Base-by-base conservation (phyloP, 2,797 vertebrate species). In the Botia almorhae region DNA sequence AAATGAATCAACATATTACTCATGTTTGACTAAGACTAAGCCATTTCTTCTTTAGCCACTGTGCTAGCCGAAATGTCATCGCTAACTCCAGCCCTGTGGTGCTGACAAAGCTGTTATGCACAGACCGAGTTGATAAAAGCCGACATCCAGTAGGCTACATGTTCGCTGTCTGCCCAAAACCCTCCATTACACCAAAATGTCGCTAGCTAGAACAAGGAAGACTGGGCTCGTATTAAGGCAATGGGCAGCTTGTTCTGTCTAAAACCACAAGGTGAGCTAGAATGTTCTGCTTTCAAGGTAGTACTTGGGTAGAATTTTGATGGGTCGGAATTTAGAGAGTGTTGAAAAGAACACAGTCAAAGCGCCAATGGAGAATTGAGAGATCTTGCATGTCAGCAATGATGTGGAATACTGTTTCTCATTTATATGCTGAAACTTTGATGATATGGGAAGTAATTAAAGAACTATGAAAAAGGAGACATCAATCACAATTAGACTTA, bases 91-190 rank as follows among this genome's bases (percentile, higher is more conserved):
- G 77, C 87, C 81, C 76, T 73, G 67, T 82, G 86, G 83, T 84
- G 87, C 88, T 90, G 89, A 92, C 90, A 88, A 84, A 90, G 88
- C 87, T 70, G 78, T 85, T 89, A 87, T 84, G 79, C 55, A 87
- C 80, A 87, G 82, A 84, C 70, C 8, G 68, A 81, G 69, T 68
- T 61, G 43, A 82, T 84, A 51, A 53, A 79, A 83, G 65, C 79
- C 87, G 84, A 87, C 84, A 82, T 60, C 60, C 81, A 74, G 89
- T 83, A 84, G 87, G 85, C 85, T 85, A 84, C 74, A 70, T 77
- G 78, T 80, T 79, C 63, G 60, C 60, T 51, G 56, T 82, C 56
- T 36, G 71, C 73, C 76, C 53, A 69, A 78, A 55, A 83, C 82
- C 77, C 82, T 89, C 69, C 87, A 87, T 85, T 85, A 85, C 84